phyloP scores from a whole-genome alignment of 2,113 vertebrate genomes.

The Anarhynchus alexandrinus region DNA sequence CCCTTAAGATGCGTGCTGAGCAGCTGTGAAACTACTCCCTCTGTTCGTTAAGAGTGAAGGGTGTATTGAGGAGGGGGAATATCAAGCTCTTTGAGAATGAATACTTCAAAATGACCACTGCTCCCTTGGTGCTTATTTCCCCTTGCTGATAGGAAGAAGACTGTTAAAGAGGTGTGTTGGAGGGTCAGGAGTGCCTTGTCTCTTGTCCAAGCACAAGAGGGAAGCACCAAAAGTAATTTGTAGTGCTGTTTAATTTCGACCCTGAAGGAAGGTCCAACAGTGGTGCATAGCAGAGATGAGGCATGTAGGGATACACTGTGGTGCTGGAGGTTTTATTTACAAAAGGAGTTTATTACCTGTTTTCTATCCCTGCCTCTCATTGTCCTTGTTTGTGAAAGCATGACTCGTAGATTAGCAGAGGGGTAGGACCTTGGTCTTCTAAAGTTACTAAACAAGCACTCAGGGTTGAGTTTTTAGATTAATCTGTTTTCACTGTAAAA shows the following conservation, averaged over 20 bases:
- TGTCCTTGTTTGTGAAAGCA: conserved; percentile 42
- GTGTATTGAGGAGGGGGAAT: neutral
- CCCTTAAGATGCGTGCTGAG: neutral
- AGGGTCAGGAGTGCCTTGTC: neutral
- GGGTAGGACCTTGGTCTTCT: neutral
- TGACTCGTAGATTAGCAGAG: neutral
- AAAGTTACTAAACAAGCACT: conserved; percentile 30
- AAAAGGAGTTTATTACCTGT: conserved; percentile 31
- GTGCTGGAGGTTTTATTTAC: conserved; percentile 11
- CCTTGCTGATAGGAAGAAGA: neutral
- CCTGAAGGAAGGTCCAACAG: neutral
- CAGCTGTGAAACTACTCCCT: neutral
- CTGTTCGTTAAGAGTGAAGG: neutral
- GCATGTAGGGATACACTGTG: neutral
- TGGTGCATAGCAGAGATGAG: neutral
- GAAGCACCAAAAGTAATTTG: neutral
- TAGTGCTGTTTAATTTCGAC: neutral
- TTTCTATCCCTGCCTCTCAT: conserved; percentile 16
- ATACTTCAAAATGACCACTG: neutral
- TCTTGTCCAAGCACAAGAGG: neutral
- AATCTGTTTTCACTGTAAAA: conserved; percentile 24
- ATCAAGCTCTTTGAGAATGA: neutral
- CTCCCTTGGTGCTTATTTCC: neutral
- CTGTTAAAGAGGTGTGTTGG: neutral
- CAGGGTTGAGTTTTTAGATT: neutral